Percentiles rank a stretch among this genome's conserved stretches.
phyloP scores from a whole-genome alignment of 1,140 invertebrate species.

The Drosophila virilis region DNA sequence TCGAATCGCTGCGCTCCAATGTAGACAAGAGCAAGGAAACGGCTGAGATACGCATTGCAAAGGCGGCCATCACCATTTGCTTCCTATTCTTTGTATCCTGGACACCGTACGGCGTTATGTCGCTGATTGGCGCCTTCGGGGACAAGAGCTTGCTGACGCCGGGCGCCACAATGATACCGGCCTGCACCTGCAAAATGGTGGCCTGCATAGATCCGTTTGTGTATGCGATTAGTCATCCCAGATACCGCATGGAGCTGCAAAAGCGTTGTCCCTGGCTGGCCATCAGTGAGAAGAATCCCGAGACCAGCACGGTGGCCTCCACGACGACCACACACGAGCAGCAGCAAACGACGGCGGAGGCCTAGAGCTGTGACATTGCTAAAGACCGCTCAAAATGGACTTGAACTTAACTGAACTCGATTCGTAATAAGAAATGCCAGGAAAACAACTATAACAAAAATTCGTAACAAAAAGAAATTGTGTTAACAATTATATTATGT shows the following conservation, averaged over 20 bases:
- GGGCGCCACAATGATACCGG: conserved; percentile 94
- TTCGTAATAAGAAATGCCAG: conserved; percentile 60
- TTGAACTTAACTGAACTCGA: conserved; percentile 10
- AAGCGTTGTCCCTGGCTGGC: conserved; percentile 88
- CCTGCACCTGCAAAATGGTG: conserved; percentile 92
- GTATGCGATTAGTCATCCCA: conserved; percentile 95
- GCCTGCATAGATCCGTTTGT: conserved; percentile 95
- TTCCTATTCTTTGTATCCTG: conserved; percentile 93
- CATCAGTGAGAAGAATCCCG: conserved; percentile 86
- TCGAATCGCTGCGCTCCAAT: conserved; percentile 92
- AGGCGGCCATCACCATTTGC: conserved; percentile 93
- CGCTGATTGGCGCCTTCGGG: conserved; percentile 94
- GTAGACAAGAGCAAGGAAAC: conserved; percentile 88
- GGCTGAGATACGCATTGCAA: conserved; percentile 93
- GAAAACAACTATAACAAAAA: conserved; percentile 49
- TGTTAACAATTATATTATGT: conserved; percentile 17
- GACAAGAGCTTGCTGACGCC: conserved; percentile 91
- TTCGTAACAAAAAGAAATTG: conserved; percentile 10
- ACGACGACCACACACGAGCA: conserved; percentile 83
- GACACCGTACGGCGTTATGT: conserved; percentile 91
- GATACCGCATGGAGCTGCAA: conserved; percentile 89
- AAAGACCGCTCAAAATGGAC: not conserved
- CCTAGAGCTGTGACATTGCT: conserved; percentile 62
- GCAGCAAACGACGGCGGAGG: conserved; percentile 63
- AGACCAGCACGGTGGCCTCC: conserved; percentile 78